Evolutionary conservation across 2,888 invertebrate genomes (phyloP).

Genomic region (Andricus curvator): DNA sequence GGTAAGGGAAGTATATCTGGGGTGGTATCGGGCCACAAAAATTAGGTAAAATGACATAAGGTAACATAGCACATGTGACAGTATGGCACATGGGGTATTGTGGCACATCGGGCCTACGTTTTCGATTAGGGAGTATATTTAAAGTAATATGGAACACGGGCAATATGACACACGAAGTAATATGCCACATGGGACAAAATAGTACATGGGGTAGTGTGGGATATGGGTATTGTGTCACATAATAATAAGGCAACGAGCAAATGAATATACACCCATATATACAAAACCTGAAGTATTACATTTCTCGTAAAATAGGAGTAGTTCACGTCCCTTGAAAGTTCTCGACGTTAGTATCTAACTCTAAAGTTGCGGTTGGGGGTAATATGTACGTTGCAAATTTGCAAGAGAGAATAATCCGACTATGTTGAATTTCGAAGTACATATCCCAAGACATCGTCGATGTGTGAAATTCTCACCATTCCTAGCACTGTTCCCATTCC

Average conservation of each 20-base stretch:
- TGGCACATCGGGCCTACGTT: too few species aligned
- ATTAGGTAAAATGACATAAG: too few species aligned
- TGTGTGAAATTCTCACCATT: conserved; percentile 30
- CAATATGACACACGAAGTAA: too few species aligned
- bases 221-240: too few species aligned
- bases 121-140: too few species aligned
- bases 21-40: too few species aligned
- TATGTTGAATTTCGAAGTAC: conserved; percentile 19
- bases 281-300: conserved; percentile 23
- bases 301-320: conserved; percentile 31
- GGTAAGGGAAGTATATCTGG: too few species aligned
- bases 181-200: too few species aligned
- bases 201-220: too few species aligned
- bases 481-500: conserved; percentile 12
- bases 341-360: conserved; percentile 13
- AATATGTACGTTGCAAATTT: conserved; percentile 37
- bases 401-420: conserved; percentile 32
- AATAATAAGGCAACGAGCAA: background rate
- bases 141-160: too few species aligned
- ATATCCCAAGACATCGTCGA: conserved; percentile 39
- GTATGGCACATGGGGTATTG: too few species aligned
- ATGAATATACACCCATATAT: conserved; percentile 11
- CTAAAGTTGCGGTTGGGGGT: conserved; percentile 30
- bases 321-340: conserved; percentile 32
- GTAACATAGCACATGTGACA: too few species aligned